phyloP scores from a whole-genome alignment of 92 coral and sea anemone species.

The Porites divaricata region DNA sequence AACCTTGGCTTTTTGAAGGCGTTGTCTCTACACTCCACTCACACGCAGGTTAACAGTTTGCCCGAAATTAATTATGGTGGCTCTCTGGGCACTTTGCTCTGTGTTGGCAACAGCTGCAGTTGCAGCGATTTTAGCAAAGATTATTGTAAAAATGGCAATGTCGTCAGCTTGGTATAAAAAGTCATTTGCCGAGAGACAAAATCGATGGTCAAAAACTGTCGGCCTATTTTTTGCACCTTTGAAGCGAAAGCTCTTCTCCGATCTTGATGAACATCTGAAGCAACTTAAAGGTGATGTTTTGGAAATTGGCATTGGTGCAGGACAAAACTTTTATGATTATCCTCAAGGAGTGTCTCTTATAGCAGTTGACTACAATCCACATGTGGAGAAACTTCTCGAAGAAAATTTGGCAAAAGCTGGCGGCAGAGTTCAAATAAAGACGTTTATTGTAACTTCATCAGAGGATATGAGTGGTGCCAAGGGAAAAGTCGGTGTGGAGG shows the following conservation, averaged over 20 bases:
- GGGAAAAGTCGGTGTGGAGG: constrained; percentile 26
- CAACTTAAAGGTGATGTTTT: constrained; percentile 33
- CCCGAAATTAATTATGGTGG: neutral
- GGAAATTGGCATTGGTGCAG: constrained; percentile 43
- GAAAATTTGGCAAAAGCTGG: constrained; percentile 14
- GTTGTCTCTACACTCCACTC: too few species aligned
- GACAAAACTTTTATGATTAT: constrained; percentile 29
- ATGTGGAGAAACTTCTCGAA: constrained; percentile 20
- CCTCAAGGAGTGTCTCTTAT: constrained; percentile 40
- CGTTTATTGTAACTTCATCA: constrained; percentile 45
- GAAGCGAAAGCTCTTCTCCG: constrained; percentile 19
- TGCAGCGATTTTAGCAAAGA: neutral
- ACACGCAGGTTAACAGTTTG: too few species aligned
- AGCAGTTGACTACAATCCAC: constrained; percentile 41
- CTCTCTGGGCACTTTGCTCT: neutral
- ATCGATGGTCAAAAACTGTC: neutral
- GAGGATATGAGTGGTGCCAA: constrained; percentile 41
- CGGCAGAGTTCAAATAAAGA: constrained; percentile 39
- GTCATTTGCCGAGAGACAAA: constrained; percentile 1
- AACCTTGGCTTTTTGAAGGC: too few species aligned
- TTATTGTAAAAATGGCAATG: too few species aligned
- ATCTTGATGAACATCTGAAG: constrained; percentile 15
- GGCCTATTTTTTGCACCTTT: neutral
- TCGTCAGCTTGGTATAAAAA: constrained; percentile 22
- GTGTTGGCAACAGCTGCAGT: neutral